Base-by-base conservation (phyloP, 2,797 vertebrate genomes). In the Hoplostethus mediterraneus region DNA sequence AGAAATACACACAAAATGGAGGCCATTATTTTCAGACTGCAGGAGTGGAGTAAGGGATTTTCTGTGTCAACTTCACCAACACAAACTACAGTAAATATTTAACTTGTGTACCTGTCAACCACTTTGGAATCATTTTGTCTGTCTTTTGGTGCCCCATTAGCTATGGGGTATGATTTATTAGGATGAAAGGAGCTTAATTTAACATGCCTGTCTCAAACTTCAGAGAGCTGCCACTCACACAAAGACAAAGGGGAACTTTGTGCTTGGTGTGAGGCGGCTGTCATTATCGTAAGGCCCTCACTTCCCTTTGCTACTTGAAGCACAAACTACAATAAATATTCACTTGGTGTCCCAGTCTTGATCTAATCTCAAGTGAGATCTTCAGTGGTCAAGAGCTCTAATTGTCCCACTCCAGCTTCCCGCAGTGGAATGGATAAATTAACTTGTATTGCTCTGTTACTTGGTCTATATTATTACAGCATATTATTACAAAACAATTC, bases 141-240 rank as follows among this genome's bases (percentile, higher is more conserved):
- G 49, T 67, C 67, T 81, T 92, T 93, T 92, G 90, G 85, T 90
- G 87, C 73, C 83, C 87, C 79, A 90, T 93, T 92, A 91, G 87
- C 87, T 80, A 75, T 67, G 78, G 87, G 86, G 89, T 89, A 83
- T 84, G 85, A 87, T 89, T 89, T 80, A 85, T 91, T 88, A 85
- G 47, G 79, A 93, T 90, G 79, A 93, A 93, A 93, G 80, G 73
- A 83, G 80, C 85, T 84, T 87, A 84, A 84, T 89, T 80, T 86
- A 87, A 89, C 86, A 87, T 75, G 81, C 45, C 77, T 30, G 59
- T 85, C 81, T 82, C 21, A 3, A 72, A 91, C 89, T 89, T 90
- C 88, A 93, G 84, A 93, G 88, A 83, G 77, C 49, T 65, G 67
- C 67, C 64, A 53, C 75, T 85, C 80, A 81, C 67, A 90, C 80